Base-by-base conservation (phyloP, 2,113 vertebrate genomes). In the Pluvianellus socialis region DNA sequence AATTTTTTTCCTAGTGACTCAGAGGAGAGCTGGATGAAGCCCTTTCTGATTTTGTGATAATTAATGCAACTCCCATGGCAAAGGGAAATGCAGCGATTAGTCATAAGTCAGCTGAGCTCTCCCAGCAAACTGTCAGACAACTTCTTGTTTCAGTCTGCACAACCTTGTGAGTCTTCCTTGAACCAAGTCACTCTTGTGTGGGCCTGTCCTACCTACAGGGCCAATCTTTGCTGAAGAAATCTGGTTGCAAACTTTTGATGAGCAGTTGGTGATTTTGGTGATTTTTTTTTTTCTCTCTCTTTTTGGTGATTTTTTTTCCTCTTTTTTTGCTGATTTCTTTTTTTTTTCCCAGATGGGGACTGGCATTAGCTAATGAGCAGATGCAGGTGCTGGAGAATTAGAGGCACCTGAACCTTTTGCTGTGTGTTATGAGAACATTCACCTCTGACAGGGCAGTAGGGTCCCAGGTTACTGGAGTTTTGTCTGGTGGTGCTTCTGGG, bases 21-120 rank as follows among this genome's bases (percentile, higher is more conserved):
- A 63, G 72, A 90, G 67, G 81, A 90, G 85, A 87, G 58, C 53
- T 88, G 42, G 59, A 83, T 90, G 90, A 72, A 94, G 45, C 79
- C 81, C 59, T 93, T 90, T 67, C 91, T 89, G 74, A 77, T 97
- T 96, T 88, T 66, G 71, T 71, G 81, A 91, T 91, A 95, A 96
- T 95, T 94, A 96, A 91, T 85, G 71, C 38, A 81, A 23, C 67
- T 95, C 74, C 77, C 74, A 55, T 44, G 66, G 81, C 75, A 94
- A 77, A 97, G 49, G 56, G 66, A 83, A 89, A 62, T 28, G 84
- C 70, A 55, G 50, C 71, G 77, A 90, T 90, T 88, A 79, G 86
- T 88, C 77, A 20, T 9, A 91, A 85, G 12, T 62, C 55, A 91
- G 38, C 42, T 55, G 80, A 74, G 44, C 55, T 52, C 73, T 84